Percentiles rank a stretch among this genome's conserved stretches.
Conservation (phyloP, 2,888 invertebrate genomes). For the Phaedon cochleariae region DNA sequence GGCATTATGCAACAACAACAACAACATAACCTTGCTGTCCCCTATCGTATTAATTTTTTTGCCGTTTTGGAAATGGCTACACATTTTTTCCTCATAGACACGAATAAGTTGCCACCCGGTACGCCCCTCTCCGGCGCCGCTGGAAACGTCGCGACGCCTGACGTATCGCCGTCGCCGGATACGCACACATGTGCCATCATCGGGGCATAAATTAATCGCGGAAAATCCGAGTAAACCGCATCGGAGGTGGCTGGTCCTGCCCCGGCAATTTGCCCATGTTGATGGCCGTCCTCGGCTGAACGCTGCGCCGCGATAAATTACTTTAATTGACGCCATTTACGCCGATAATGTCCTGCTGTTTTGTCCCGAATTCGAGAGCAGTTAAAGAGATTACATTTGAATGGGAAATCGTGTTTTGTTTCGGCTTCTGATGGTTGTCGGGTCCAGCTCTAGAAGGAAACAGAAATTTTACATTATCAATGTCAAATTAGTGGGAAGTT, state of each 20-base stretch:
- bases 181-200: conserved; percentile 48
- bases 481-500: too few relatives aligned
- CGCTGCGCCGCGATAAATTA: conserved; percentile 56
- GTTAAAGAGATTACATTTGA: not conserved
- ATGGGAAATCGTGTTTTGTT: not conserved
- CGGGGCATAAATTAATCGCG: conserved; percentile 56
- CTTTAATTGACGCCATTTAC: conserved; percentile 59
- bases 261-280: conserved; percentile 50
- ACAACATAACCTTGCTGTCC: too few relatives aligned
- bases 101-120: too few relatives aligned
- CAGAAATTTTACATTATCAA: too few relatives aligned
- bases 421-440: conserved; percentile 8
- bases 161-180: conserved; percentile 45
- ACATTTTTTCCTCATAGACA: too few relatives aligned
- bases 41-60: too few relatives aligned
- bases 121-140: not conserved
- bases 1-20: too few relatives aligned
- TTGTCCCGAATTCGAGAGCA: conserved; percentile 39
- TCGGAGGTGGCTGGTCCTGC: conserved; percentile 45
- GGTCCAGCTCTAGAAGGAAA: too few relatives aligned
- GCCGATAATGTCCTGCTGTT: conserved; percentile 51
- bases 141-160: conserved; percentile 35
- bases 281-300: too few relatives aligned
- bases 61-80: too few relatives aligned
- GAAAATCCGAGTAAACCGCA: conserved; percentile 58